phyloP scores from a whole-genome alignment of 2,797 vertebrate species.

The Nothura maculosa region DNA sequence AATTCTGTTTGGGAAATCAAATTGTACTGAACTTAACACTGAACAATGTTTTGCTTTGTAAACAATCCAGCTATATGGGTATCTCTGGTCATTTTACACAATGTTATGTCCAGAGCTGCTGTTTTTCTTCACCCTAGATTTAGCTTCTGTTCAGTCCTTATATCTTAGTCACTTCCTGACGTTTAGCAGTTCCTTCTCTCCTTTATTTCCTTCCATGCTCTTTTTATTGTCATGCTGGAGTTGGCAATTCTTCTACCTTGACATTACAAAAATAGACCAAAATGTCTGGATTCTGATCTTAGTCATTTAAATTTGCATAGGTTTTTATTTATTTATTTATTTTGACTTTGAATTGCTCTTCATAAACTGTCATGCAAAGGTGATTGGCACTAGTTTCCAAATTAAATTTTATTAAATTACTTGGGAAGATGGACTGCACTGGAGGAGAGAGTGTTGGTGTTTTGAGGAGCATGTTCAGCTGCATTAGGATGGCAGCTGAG shows the following conservation, averaged over 20 bases:
- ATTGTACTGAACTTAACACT: background rate
- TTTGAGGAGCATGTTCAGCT: accelerated
- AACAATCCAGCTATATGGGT: background rate
- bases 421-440: background rate
- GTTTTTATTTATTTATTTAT: background rate
- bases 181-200: background rate
- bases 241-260: background rate
- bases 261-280: background rate
- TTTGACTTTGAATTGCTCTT: background rate
- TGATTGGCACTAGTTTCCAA: background rate
- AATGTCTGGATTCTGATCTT: background rate
- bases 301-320: background rate
- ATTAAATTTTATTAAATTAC: background rate
- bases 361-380: background rate
- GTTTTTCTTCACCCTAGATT: background rate
- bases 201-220: background rate
- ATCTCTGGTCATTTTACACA: background rate
- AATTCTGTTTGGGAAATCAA: background rate
- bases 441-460: background rate
- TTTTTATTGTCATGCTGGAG: background rate
- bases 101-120: background rate
- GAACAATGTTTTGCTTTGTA: background rate
- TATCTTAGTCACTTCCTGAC: background rate
- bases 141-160: background rate
- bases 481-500: background rate